Conservation (phyloP, 2,113 vertebrate species). For the Cheirogaleus medius region DNA sequence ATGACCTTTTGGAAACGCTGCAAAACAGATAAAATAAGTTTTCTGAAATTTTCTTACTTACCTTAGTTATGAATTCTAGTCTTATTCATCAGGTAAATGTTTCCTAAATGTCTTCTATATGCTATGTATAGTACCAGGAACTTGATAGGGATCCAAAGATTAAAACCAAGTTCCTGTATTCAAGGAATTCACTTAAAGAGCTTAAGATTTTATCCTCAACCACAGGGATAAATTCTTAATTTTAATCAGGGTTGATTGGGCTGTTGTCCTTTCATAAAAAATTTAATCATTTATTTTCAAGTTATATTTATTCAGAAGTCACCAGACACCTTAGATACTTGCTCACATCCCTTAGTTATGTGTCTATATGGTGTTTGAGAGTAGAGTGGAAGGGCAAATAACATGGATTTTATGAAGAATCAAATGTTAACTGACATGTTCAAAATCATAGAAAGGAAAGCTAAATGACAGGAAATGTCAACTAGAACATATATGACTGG, state of each 20-base stretch:
- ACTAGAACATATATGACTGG: background rate
- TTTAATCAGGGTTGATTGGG: background rate
- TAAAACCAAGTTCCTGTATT: background rate
- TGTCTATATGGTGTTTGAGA: background rate
- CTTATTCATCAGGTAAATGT: background rate
- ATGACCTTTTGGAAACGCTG: background rate
- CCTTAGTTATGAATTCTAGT: background rate
- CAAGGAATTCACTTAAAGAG: background rate
- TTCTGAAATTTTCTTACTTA: background rate
- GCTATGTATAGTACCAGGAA: background rate
- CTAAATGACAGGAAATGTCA: background rate
- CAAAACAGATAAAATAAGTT: constrained; percentile 4
- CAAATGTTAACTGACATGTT: constrained; percentile 31
- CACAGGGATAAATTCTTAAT: background rate
- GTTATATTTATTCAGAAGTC: background rate
- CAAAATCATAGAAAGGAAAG: constrained; percentile 15
- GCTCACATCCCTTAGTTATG: background rate
- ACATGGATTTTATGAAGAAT: constrained; percentile 8
- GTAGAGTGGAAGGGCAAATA: background rate
- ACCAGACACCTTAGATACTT: background rate
- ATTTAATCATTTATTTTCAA: constrained; percentile 37
- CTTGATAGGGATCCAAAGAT: background rate
- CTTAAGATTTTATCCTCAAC: constrained; percentile 10
- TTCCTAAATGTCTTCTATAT: background rate
- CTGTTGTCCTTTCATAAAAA: constrained; percentile 10